A percentile compares a stretch with the other conserved stretches of the same genome.
phyloP scores from a whole-genome alignment of 92 coral and sea anemone species.

The Zoanthus gigantus region DNA sequence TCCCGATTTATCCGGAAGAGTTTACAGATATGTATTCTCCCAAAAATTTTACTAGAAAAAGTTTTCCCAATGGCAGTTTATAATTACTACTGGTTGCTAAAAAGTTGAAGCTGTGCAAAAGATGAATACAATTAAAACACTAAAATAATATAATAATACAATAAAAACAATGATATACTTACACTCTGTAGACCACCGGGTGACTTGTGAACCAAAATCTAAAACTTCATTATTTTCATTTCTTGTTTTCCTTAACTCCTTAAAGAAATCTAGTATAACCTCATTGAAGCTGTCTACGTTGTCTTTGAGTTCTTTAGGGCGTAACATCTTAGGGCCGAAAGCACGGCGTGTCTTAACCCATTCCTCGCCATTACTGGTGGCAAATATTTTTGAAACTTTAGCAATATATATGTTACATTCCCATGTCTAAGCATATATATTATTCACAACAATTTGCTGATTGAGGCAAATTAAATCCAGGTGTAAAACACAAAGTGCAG shows the following conservation, averaged over 20 bases:
- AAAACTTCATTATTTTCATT: slow-evolving; percentile 28
- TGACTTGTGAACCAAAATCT: slow-evolving; percentile 20
- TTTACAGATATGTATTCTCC: too few species aligned
- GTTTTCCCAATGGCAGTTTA: too few species aligned
- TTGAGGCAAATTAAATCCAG: too few species aligned
- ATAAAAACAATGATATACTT: background rate
- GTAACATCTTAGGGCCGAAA: slow-evolving; percentile 26
- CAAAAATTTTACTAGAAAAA: too few species aligned
- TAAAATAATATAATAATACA: background rate
- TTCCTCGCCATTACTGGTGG: slow-evolving; percentile 28
- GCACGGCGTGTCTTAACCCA: slow-evolving; percentile 35
- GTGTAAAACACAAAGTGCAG: too few species aligned
- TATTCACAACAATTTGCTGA: background rate
- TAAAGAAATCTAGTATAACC: slow-evolving; percentile 24
- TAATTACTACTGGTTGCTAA: too few species aligned
- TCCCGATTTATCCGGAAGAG: too few species aligned
- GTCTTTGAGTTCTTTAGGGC: slow-evolving; percentile 47
- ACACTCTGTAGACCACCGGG: slow-evolving; percentile 44
- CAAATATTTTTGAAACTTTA: background rate
- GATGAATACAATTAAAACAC: background rate
- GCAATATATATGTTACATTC: background rate
- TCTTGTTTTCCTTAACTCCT: background rate
- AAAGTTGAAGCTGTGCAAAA: too few species aligned
- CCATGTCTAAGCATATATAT: too few species aligned
- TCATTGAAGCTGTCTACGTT: slow-evolving; percentile 34